phyloP scores from a whole-genome alignment of 1,140 invertebrate genomes.

The Drosophila asahinai region DNA sequence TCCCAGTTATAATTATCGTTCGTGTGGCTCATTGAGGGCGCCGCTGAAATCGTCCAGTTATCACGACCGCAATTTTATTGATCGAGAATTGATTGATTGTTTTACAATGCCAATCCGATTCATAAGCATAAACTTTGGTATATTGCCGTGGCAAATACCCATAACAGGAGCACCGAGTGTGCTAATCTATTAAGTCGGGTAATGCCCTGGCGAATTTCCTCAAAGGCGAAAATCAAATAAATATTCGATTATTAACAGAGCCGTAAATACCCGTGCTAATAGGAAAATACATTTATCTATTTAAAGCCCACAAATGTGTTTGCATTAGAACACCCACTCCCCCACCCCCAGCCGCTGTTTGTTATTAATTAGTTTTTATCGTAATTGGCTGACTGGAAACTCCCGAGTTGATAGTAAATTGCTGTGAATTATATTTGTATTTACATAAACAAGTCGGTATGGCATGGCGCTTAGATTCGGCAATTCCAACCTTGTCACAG shows the following conservation, averaged over 20 bases:
- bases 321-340: conserved; percentile 26
- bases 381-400: conserved; percentile 51
- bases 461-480: conserved; percentile 22
- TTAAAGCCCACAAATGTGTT: conserved; percentile 42
- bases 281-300: conserved; percentile 43
- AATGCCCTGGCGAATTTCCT: conserved; percentile 20
- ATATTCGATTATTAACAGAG: conserved; percentile 39
- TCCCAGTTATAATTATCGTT: conserved; percentile 7
- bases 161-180: conserved; percentile 13
- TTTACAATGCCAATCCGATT: conserved; percentile 49
- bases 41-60: conserved; percentile 23
- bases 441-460: conserved; percentile 36
- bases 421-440: conserved; percentile 35
- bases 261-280: conserved; percentile 49
- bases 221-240: conserved; percentile 8
- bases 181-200: conserved; percentile 31
- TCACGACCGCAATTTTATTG: conserved; percentile 34
- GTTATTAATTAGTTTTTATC: conserved; percentile 49
- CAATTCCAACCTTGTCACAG: conserved; percentile 22
- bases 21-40: conserved; percentile 13
- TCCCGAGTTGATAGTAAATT: conserved; percentile 68
- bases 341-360: conserved; percentile 29
- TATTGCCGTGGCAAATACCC: conserved; percentile 11
- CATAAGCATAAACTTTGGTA: conserved; percentile 11
- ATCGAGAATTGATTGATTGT: conserved; percentile 65